Percentiles rank a stretch among this genome's conserved stretches.
Evolutionary conservation across 2,888 invertebrate species (phyloP).

Genomic region (Leptinotarsa tumamoca): DNA sequence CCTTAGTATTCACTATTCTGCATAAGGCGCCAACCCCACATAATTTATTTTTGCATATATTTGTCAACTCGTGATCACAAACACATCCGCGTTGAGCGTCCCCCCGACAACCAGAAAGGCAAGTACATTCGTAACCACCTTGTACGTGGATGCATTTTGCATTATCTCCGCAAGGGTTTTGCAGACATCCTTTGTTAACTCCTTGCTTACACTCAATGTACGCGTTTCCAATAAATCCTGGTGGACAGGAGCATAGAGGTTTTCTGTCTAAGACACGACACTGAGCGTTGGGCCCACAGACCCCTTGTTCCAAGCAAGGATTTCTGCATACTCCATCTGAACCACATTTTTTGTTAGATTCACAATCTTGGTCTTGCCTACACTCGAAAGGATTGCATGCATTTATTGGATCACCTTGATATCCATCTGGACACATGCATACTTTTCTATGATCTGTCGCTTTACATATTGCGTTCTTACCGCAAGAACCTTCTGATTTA

Average conservation of each 20-base stretch:
- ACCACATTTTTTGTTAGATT: constrained; percentile 80
- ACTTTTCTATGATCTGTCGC: constrained; percentile 85
- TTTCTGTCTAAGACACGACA: constrained; percentile 82
- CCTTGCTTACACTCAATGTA: constrained; percentile 76
- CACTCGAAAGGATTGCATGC: constrained; percentile 85
- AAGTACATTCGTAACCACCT: constrained; percentile 84
- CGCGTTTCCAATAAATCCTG: constrained; percentile 80
- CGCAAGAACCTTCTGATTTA: constrained; percentile 77
- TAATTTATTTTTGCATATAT: constrained; percentile 81
- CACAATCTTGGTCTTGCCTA: constrained; percentile 80
- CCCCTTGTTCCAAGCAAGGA: constrained; percentile 80
- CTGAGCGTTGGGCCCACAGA: constrained; percentile 87
- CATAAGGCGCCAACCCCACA: constrained; percentile 89
- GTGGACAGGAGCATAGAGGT: constrained; percentile 83
- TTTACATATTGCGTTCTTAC: constrained; percentile 83
- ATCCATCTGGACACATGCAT: constrained; percentile 89
- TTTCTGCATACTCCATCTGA: constrained; percentile 80
- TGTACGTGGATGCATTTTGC: constrained; percentile 81
- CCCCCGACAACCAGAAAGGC: constrained; percentile 83
- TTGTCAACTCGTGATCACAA: constrained; percentile 76
- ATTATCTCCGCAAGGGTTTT: constrained; percentile 87
- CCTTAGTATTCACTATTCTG: constrained; percentile 74
- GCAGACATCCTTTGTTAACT: constrained; percentile 79
- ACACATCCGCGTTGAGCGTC: constrained; percentile 85
- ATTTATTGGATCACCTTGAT: constrained; percentile 82